These are phyloP conservation scores for Xanthia icteritia DNA, from an alignment of 2,888 invertebrate species.

Conservation along the genomic window DNA sequence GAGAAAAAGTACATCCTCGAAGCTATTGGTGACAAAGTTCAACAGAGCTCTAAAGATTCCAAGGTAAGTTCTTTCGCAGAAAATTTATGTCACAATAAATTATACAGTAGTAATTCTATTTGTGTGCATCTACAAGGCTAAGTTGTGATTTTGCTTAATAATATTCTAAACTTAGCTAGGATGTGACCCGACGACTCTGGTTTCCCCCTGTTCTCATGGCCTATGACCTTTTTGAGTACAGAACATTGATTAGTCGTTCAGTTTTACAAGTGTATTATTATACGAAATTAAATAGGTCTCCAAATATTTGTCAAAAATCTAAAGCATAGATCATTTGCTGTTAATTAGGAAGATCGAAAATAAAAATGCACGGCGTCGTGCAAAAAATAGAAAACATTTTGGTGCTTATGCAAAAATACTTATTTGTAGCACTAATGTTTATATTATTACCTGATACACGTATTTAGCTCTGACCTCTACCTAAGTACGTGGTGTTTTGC, in stretches of 20 bases:
- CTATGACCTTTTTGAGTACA: constrained; percentile 19
- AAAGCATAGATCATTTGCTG: background rate
- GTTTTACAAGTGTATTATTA: constrained; percentile 7
- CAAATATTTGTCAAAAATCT: background rate
- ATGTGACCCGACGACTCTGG: background rate
- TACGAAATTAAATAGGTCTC: background rate
- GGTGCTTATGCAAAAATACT: constrained; percentile 4
- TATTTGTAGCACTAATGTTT: constrained; percentile 14
- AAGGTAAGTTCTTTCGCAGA: constrained; percentile 74
- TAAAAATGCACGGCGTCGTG: background rate
- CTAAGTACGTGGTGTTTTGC: constrained; percentile 32
- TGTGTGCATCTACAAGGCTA: constrained; percentile 22
- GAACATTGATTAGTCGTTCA: background rate
- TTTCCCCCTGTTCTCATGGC: constrained; percentile 2
- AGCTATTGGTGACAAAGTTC: constrained; percentile 90
- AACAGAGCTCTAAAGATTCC: constrained; percentile 81
- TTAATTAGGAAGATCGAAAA: background rate
- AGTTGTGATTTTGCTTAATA: constrained; percentile 11
- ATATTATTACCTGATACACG: constrained; percentile 26
- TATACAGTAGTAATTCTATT: constrained; percentile 32
- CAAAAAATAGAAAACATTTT: constrained; percentile 1
- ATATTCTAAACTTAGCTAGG: constrained; percentile 5
- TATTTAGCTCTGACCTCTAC: constrained; percentile 51
- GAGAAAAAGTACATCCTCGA: constrained; percentile 92
- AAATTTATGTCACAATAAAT: constrained; percentile 15